Percentiles rank a stretch among this genome's conserved stretches.
phyloP scores from a whole-genome alignment of 2,888 invertebrate species.

The Arrhopalites spinosus region DNA sequence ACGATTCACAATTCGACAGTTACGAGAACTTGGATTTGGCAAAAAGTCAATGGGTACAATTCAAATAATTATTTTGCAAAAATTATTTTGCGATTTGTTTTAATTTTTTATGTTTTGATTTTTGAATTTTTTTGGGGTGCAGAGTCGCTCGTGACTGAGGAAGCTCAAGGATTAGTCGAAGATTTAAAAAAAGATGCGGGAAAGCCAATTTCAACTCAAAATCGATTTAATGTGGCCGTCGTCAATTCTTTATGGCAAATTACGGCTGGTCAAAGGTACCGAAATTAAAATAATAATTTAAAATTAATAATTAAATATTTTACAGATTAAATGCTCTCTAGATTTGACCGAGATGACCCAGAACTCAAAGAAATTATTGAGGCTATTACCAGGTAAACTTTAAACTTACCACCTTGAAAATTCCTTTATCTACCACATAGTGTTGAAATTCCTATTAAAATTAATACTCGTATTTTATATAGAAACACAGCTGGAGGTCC shows the following conservation, averaged over 20 bases:
- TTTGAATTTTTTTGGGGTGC: no score
- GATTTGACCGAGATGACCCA: conserved; percentile 50
- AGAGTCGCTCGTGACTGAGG: background rate
- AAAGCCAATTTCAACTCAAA: background rate
- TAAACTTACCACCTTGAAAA: background rate
- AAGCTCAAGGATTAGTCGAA: conserved; percentile 5
- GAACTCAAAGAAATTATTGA: conserved; percentile 36
- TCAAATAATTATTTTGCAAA: no score
- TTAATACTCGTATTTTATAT: no score
- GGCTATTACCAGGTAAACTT: background rate
- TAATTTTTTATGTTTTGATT: no score
- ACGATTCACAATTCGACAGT: background rate
- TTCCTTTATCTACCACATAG: no score
- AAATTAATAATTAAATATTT: no score
- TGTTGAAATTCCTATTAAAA: no score
- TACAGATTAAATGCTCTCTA: background rate
- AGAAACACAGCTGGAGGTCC: conserved; percentile 13
- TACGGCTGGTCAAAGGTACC: background rate
- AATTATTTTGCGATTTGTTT: no score
- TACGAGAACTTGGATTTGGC: conserved; percentile 2
- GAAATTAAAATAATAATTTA: no score
- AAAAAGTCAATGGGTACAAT: background rate
- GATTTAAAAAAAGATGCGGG: background rate
- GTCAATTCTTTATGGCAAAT: conserved; percentile 2
- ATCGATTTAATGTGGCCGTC: background rate